Base-by-base conservation (phyloP, 2,797 vertebrate species). In the Diglossa cyanea region DNA sequence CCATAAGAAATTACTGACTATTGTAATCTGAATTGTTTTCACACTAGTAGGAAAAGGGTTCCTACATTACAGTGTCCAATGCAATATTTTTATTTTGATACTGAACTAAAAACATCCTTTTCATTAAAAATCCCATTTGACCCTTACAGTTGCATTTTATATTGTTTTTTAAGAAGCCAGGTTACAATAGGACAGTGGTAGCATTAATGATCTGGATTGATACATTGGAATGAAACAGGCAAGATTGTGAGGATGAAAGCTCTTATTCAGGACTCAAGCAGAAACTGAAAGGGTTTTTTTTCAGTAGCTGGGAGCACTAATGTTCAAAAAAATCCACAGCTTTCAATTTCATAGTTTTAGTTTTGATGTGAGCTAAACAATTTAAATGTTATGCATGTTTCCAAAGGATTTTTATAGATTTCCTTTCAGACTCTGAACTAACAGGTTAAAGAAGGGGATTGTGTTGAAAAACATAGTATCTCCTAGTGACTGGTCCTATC, bases 321-420 rank as follows among this genome's bases (percentile, higher is more conserved):
- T 15, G 3, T 21, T 78, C 4, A 19, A 71, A 84, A 78, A 53
- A 44, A 57, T 10, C 11, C 24, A 39, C 24, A 71, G 1, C 7
- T 48, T 84, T 45, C 10, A 13, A 17, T 16, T 51, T 83, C 20
- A 26, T 19, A n/a, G 17, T 51, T 75, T 76, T 37, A 48, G 10
- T 62, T 80, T 73, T 35, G n/a, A 45, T 6, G 6, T 0, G 1
- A 83, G 17, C 4, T 48, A 73, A 86, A 25, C 11, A 28, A 57
- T 89, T 65, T 10, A 54, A 28, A 50, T n/a, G 11, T 80, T 47
- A 54, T n/a, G 8, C 9, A 67, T 86, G 10, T 62, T 81, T 55
- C 9, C 2, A 54, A n/a, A 10, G 4, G 1, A 0, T 7, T 63
- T 33, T 28, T 11, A 30, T 24, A 74, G 2, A 25, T 62, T 6